These are phyloP conservation scores for Danaus melanippus DNA, from an alignment of 1,140 invertebrate genomes.

Conservation along the genomic window DNA sequence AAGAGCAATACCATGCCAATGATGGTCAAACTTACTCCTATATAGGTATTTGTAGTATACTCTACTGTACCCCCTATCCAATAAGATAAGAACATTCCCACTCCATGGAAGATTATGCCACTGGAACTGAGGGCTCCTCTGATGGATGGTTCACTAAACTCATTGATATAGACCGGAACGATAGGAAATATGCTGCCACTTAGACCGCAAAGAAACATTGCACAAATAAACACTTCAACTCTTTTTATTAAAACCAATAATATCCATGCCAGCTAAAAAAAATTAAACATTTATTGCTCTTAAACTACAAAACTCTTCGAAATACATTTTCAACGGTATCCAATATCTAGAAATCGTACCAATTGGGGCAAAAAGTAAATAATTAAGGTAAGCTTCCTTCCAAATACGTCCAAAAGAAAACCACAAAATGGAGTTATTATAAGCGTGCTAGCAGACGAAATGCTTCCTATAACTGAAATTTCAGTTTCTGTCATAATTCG, in stretches of 20 bases:
- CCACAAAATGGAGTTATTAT: constrained; percentile 34
- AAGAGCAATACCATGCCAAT: constrained; percentile 20
- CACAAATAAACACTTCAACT: constrained; percentile 35
- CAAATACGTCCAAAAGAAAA: constrained; percentile 36
- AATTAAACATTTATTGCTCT: constrained; percentile 5
- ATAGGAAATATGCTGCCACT: constrained; percentile 30
- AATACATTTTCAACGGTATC: no score
- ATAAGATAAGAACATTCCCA: constrained; percentile 42
- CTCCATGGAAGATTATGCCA: constrained; percentile 34
- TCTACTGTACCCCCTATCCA: constrained; percentile 30
- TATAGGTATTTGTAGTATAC: constrained; percentile 40
- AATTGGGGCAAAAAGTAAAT: constrained; percentile 26
- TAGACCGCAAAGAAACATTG: constrained; percentile 37
- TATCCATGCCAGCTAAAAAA: constrained; percentile 32
- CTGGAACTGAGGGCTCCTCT: constrained; percentile 38
- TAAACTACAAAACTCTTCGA: no score
- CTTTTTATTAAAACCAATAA: constrained; percentile 22
- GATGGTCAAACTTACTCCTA: constrained; percentile 24
- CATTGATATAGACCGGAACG: constrained; percentile 37
- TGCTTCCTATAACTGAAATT: constrained; percentile 37
- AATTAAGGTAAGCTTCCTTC: constrained; percentile 37
- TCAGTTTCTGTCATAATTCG: constrained; percentile 44
- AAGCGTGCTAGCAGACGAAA: constrained; percentile 38
- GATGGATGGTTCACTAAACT: constrained; percentile 44
- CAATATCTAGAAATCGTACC: constrained; percentile 15